These are phyloP conservation scores for Polyploca ridens DNA, from an alignment of 2,888 invertebrate genomes.

Conservation along the genomic window DNA sequence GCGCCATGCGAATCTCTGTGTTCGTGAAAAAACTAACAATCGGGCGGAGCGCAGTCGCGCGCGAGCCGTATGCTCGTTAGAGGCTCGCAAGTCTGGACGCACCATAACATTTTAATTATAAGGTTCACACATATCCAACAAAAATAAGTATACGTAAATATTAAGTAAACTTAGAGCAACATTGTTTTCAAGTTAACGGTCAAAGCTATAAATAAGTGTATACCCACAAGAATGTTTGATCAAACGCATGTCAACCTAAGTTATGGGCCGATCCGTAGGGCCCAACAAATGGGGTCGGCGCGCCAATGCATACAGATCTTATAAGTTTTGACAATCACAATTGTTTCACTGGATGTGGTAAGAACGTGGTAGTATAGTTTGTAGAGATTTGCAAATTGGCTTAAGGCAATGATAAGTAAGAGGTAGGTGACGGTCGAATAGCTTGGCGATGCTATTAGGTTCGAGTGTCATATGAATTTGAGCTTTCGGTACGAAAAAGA, in stretches of 20 bases:
- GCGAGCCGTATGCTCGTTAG: too few relatives aligned
- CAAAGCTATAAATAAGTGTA: slow-evolving; percentile 47
- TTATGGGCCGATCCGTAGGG: slow-evolving; percentile 57
- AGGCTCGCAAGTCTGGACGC: too few relatives aligned
- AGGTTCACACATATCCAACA: too few relatives aligned
- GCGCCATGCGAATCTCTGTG: too few relatives aligned
- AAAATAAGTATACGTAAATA: slow-evolving; percentile 1
- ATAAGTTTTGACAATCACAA: slow-evolving; percentile 19
- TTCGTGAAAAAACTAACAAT: too few relatives aligned
- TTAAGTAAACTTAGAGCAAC: slow-evolving; percentile 6
- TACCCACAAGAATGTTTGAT: slow-evolving; percentile 56
- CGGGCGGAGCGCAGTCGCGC: too few relatives aligned
- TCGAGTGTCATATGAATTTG: too few relatives aligned
- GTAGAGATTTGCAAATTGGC: not conserved
- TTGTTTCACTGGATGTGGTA: slow-evolving; percentile 26
- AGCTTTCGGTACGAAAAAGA: too few relatives aligned
- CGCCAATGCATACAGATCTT: slow-evolving; percentile 67
- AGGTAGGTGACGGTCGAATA: too few relatives aligned
- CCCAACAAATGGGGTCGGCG: slow-evolving; percentile 55
- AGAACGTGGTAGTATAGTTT: slow-evolving; percentile 1
- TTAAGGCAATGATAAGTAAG: too few relatives aligned
- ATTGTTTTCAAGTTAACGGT: slow-evolving; percentile 42
- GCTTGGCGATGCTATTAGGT: too few relatives aligned
- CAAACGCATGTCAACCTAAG: slow-evolving; percentile 60
- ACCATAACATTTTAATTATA: too few relatives aligned